Conservation (phyloP, 2,888 invertebrate genomes). For the Limnephilus auricula region DNA sequence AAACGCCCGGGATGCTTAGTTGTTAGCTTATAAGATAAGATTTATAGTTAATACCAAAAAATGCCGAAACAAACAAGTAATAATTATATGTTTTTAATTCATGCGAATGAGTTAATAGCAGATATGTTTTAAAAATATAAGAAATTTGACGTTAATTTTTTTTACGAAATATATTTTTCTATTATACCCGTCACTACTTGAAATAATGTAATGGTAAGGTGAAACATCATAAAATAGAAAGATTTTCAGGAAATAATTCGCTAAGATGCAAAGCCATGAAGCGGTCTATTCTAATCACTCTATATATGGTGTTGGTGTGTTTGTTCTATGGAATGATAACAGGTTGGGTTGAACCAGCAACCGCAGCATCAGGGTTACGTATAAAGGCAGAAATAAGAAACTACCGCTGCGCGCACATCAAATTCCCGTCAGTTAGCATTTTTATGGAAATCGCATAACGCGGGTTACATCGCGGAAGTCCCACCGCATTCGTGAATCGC, state of each 20-base stretch:
- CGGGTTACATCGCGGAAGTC: constrained; percentile 9
- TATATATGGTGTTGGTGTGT: not conserved
- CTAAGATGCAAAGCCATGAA: not conserved
- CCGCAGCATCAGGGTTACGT: not conserved
- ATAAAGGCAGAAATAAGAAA: constrained; percentile 2
- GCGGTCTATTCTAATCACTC: not conserved
- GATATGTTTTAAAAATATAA: not conserved
- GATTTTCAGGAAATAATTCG: not conserved
- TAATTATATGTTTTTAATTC: not conserved
- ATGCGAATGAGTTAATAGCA: not conserved
- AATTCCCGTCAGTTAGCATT: constrained; percentile 6
- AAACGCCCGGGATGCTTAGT: too few species aligned
- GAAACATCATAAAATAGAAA: not conserved
- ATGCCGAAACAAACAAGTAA: not conserved
- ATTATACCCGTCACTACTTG: not conserved
- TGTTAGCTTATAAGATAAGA: too few species aligned
- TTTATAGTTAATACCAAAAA: not conserved
- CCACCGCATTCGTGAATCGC: not conserved
- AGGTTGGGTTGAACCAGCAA: not conserved
- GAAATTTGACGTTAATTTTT: not conserved
- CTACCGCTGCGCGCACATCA: not conserved
- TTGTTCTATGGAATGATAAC: not conserved
- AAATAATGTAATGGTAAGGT: not conserved
- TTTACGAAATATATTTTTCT: not conserved
- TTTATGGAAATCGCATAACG: constrained; percentile 15